Evolutionary conservation across 2,113 vertebrate species (phyloP), one percentile per base, ranked within the genome.

Genomic region (Chelonoidis abingdonii): DNA sequence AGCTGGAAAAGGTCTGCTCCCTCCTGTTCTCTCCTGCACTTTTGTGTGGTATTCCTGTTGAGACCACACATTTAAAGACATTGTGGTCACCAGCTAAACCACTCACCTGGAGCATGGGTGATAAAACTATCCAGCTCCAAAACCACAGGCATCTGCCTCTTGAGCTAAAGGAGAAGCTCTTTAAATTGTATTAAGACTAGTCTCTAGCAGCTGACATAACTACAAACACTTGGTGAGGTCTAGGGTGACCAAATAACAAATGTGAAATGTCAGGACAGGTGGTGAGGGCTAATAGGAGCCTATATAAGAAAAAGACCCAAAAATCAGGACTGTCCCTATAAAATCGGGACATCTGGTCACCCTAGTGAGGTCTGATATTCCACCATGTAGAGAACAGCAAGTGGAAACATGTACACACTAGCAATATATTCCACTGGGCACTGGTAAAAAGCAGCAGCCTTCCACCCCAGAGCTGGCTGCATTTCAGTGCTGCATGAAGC

Each of bases 1-100:
- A 93, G 25, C 93, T 97, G 86, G 81, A 93, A 79, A 92, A 92
- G 90, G 53, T 88, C 89, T 94, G 56, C 78, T 91, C 92, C 83
- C 87, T 80, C 53, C 35, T 31, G 52, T 38, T 53, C 75, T 44
- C 21, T 76, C 75, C 75, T 47, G 41, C 38, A 76, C 41, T 44
- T 11, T 3, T 44, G 24, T 47, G 24, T 27, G 11, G 41, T 24
- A 14, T 44, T 47, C 12, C 41, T 44, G 21, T 44, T 44, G 72
- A 24, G 19, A 6, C 75, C 24, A 49, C 31, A 88, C 75, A 78
- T 89, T 89, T 79, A 85, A 87, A 83, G 83, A 65, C 93, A 69
- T 83, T 17, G 12, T 86, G 93, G 78, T 89, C 93, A 19, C 25
- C 29, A 81, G 90, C 87, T 80, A 86, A 89, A 95, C 91, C 86